These are phyloP conservation scores for Acanthopagrus latus DNA, from an alignment of 2,797 vertebrate genomes.

Conservation along the genomic window DNA sequence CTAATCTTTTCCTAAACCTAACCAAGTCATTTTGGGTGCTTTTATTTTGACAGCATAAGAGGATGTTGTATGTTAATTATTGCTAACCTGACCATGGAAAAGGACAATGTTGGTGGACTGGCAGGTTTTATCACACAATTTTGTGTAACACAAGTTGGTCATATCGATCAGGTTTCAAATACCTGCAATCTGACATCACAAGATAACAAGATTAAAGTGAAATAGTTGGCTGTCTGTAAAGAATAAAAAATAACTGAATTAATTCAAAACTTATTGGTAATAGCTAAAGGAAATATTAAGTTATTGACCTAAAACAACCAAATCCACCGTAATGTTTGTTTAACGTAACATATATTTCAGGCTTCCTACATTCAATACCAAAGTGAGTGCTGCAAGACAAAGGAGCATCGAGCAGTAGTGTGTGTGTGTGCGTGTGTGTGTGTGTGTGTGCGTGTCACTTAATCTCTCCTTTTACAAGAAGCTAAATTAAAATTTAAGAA, in stretches of 20 bases:
- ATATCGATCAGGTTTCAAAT: not conserved
- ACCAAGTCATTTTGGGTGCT: no score
- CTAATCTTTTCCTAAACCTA: no score
- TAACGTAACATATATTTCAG: slow-evolving; percentile 25
- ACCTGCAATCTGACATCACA: not conserved
- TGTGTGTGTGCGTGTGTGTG: not conserved
- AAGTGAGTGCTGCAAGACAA: slow-evolving; percentile 5
- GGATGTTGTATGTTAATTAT: no score
- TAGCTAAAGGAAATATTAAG: not conserved
- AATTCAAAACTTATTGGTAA: slow-evolving; percentile 15
- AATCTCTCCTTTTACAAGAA: not conserved
- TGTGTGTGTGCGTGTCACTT: not conserved
- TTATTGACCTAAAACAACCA: slow-evolving; percentile 26
- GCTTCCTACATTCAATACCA: slow-evolving; percentile 7
- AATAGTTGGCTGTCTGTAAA: not conserved
- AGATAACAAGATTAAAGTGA: not conserved
- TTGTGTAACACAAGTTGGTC: no score
- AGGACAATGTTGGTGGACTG: no score
- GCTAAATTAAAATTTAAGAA: slow-evolving; percentile 16
- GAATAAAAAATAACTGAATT: slow-evolving; percentile 11
- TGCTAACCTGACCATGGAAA: no score
- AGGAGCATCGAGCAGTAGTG: not conserved
- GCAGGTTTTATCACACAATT: no score
- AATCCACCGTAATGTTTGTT: slow-evolving; percentile 18
- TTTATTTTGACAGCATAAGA: no score